Evolutionary conservation across 2,888 invertebrate genomes (phyloP).

Genomic region (Crossocerus cetratus): DNA sequence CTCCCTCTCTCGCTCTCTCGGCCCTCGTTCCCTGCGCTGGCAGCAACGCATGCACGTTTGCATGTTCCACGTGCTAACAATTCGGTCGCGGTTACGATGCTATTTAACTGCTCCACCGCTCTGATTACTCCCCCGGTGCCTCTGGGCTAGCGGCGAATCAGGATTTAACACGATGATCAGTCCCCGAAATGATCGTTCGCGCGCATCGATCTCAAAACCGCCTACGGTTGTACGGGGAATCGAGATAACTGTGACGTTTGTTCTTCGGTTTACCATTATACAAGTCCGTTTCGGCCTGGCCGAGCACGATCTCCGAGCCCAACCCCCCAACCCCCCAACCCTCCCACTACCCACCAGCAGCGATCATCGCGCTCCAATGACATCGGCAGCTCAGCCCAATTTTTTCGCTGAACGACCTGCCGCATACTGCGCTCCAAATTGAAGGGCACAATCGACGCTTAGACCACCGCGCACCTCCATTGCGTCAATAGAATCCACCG

Average conservation of each 20-base stretch:
- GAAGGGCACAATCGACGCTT: neutral
- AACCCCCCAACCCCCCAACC: neutral
- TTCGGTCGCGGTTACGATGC: constrained; percentile 73
- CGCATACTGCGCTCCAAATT: neutral
- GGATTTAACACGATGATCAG: constrained; percentile 64
- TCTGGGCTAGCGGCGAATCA: constrained; percentile 57
- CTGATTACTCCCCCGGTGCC: constrained; percentile 68
- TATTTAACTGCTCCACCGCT: constrained; percentile 72
- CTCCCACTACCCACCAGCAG: neutral
- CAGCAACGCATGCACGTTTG: constrained; percentile 56
- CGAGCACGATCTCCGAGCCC: neutral
- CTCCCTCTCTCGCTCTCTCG: no score
- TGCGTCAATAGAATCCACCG: no score
- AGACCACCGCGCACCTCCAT: neutral
- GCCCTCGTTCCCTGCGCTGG: constrained; percentile 26
- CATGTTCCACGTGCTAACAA: constrained; percentile 72
- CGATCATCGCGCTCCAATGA: neutral
- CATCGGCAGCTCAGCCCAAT: neutral
- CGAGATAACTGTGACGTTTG: constrained; percentile 46
- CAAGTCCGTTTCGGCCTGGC: constrained; percentile 32
- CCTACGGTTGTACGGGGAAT: constrained; percentile 49
- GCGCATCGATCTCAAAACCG: constrained; percentile 59
- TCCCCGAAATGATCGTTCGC: constrained; percentile 62
- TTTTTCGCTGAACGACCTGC: neutral
- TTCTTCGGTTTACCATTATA: constrained; percentile 47